Percentiles rank a stretch among this genome's conserved stretches.
These are phyloP conservation scores for Furcula furcula DNA, from an alignment of 2,888 invertebrate genomes.

Conservation along the genomic window DNA sequence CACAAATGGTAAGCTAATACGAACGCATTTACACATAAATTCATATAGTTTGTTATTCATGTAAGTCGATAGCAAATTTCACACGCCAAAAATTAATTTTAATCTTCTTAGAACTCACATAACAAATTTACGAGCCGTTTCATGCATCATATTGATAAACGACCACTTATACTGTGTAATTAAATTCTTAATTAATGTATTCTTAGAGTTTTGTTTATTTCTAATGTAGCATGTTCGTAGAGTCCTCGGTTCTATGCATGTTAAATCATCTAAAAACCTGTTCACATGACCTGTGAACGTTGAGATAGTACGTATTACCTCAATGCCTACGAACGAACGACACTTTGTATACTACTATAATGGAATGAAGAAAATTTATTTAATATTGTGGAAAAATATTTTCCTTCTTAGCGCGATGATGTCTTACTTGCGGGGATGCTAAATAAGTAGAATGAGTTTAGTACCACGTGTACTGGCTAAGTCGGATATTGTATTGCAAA, in stretches of 20 bases:
- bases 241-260: slow-evolving; percentile 61
- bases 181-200: not conserved
- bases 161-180: not conserved
- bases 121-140: not conserved
- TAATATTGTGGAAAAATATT: too few relatives aligned
- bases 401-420: too few relatives aligned
- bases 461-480: too few relatives aligned
- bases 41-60: not conserved
- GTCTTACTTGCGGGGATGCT: too few relatives aligned
- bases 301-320: too few relatives aligned
- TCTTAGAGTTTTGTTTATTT: not conserved
- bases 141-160: not conserved
- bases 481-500: too few relatives aligned
- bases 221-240: slow-evolving; percentile 10
- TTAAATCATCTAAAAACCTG: slow-evolving; percentile 72
- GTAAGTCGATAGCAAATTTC: not conserved
- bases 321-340: too few relatives aligned
- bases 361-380: too few relatives aligned
- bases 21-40: not conserved
- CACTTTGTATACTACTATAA: too few relatives aligned
- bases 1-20: too few relatives aligned
- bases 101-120: not conserved
- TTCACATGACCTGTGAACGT: slow-evolving; percentile 52
- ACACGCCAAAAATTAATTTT: not conserved
- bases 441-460: too few relatives aligned